phyloP scores from a whole-genome alignment of 2,113 vertebrate genomes.

The Odontophorus gujanensis region DNA sequence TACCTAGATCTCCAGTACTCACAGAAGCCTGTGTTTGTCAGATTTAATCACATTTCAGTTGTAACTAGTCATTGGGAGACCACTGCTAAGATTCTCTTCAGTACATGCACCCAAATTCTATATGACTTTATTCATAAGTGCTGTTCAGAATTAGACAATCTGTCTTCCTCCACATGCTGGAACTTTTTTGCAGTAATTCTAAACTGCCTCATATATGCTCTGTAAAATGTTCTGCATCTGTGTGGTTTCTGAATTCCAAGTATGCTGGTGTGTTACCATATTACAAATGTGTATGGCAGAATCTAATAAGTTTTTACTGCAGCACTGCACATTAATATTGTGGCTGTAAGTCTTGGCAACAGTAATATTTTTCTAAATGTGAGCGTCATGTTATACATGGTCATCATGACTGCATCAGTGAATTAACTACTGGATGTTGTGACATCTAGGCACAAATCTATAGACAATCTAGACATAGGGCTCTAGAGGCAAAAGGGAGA shows the following conservation, averaged over 20 bases:
- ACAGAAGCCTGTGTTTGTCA: not conserved
- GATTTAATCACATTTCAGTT: not conserved
- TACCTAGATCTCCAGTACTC: not conserved
- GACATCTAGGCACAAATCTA: not conserved
- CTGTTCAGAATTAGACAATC: not conserved
- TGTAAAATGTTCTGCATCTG: conserved; percentile 30
- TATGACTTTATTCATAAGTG: conserved; percentile 1
- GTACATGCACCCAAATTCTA: not conserved
- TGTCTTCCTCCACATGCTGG: conserved; percentile 12
- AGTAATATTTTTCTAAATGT: not conserved
- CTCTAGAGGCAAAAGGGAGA: not conserved
- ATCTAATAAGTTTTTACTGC: conserved; percentile 25
- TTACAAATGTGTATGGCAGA: conserved; percentile 11
- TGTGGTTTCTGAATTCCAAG: conserved; percentile 2
- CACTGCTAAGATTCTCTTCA: not conserved
- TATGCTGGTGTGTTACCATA: not conserved
- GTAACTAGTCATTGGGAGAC: not conserved
- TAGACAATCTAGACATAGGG: not conserved
- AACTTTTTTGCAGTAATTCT: conserved; percentile 42
- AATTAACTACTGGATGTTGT: not conserved
- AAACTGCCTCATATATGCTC: conserved; percentile 12
- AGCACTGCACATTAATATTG: not conserved
- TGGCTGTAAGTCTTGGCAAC: not conserved
- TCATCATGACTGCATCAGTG: not conserved
- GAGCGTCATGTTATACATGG: not conserved